Evolutionary conservation across 1,140 invertebrate species (phyloP), one percentile per base, ranked within the genome.

Genomic region (Meteorus sp.): DNA sequence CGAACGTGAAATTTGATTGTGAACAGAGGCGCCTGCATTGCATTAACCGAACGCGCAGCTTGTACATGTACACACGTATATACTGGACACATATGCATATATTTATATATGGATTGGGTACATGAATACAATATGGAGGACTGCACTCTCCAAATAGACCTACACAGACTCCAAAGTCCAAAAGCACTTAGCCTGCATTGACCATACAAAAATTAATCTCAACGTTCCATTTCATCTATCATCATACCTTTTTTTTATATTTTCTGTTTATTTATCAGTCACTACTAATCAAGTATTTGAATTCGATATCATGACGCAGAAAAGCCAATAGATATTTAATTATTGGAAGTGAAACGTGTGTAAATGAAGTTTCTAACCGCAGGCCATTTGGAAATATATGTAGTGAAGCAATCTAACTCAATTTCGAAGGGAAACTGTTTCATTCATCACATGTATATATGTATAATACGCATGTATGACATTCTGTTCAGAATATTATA

Each of bases 1-100:
- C 31, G 19, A 25, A 39, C 31, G 31, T 15, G 29, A 48, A 57
- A 57, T 57, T 47, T 20, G 31, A 56, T 56, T 23, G 55, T 2
- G 43, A 9, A 48, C 25, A n/a, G n/a, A 48, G 25, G 22, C 45
- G 27, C 45, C 13, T 35, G 41, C n/a, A 35, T 56, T 47, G 15
- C 54, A 56, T 56, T 47, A 47, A 35, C 39, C 37, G 33, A 1
- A 20, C 4, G 31, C 22, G 19, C 27, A 47, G 44, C 44, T 25
- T 23, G 20, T 2, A 3, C 27, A 50, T 17, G 33, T 31, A 31
- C 31, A 52, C 27, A 4, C 13, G 15, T 39, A 11, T 39, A 39
- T 13, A 39, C 35, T 39, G 11, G 35, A 5, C 9, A 9, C 9
- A 5, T 9, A 29, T 48, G 23, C 17, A 15, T 15, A 29, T 31